Evolutionary conservation across 2,113 vertebrate genomes (phyloP).

Genomic region (Tor tambroides): DNA sequence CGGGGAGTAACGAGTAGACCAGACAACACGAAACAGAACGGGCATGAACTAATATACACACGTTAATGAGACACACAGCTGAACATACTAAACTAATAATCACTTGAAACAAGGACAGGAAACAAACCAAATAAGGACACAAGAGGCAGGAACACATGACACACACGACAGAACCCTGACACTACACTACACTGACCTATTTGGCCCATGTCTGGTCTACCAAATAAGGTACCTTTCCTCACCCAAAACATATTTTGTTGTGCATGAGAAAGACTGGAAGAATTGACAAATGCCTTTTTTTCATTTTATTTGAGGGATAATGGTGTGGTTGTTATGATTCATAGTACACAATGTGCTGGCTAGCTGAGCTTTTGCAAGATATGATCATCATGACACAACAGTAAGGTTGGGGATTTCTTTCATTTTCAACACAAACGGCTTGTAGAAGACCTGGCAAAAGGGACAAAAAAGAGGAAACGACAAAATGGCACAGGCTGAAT

Average conservation of each 20-base stretch:
- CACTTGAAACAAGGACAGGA: too few relatives aligned
- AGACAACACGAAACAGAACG: too few relatives aligned
- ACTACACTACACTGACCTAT: constrained; percentile 10
- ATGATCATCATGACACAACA: background rate
- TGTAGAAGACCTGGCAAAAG: constrained; percentile 11
- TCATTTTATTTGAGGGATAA: constrained; percentile 12
- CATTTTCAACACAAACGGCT: constrained; percentile 11
- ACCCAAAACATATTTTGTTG: background rate
- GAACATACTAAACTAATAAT: too few relatives aligned
- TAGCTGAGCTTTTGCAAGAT: constrained; percentile 2
- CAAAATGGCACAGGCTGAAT: constrained; percentile 6
- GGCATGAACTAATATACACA: too few relatives aligned
- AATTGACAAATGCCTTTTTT: constrained; percentile 15
- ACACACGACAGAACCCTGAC: too few relatives aligned
- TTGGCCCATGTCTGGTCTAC: background rate
- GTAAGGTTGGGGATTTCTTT: background rate
- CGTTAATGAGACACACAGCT: too few relatives aligned
- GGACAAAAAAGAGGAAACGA: background rate
- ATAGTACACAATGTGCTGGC: background rate
- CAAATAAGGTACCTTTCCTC: constrained; percentile 11
- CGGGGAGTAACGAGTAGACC: too few relatives aligned
- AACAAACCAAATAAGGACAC: too few relatives aligned
- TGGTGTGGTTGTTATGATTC: constrained; percentile 14
- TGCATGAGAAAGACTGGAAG: background rate
- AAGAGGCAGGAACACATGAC: too few relatives aligned